Evolutionary conservation across 2,797 vertebrate species (phyloP).

Genomic region (Macrochelys suwanniensis): DNA sequence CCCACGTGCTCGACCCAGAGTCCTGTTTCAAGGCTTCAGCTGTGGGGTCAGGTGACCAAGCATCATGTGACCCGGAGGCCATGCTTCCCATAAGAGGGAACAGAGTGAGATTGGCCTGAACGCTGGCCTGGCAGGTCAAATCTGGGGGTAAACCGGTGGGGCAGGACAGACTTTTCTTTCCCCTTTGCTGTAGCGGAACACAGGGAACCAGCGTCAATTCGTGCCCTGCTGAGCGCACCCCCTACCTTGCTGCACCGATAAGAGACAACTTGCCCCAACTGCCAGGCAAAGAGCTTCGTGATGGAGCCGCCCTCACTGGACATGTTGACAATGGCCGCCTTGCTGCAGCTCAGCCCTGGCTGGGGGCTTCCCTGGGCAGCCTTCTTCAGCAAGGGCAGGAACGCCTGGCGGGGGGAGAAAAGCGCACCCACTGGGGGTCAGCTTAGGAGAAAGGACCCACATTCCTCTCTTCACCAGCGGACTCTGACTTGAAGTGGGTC

Average conservation of each 20-base stretch:
- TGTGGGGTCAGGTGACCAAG: not conserved
- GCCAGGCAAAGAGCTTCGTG: not conserved
- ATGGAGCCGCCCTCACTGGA: not conserved
- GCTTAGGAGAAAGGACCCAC: not conserved
- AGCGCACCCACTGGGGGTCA: fast-evolving
- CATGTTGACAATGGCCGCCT: not conserved
- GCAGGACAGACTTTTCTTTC: not conserved
- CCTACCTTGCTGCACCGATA: slow-evolving; percentile 64
- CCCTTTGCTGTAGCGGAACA: not conserved
- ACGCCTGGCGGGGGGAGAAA: fast-evolving
- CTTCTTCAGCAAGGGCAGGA: not conserved
- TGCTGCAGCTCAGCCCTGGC: fast-evolving
- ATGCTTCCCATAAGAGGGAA: not conserved
- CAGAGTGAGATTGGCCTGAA: not conserved
- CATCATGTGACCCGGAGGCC: not conserved
- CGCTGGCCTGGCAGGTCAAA: not conserved
- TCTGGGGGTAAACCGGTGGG: not conserved
- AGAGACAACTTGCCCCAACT: fast-evolving
- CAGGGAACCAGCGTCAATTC: not conserved
- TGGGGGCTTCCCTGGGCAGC: fast-evolving
- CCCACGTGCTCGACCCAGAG: not conserved
- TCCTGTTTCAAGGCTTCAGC: not conserved
- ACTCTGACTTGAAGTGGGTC: not conserved
- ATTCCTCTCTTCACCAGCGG: not conserved
- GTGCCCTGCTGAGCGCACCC: not conserved